Conservation (phyloP, 2,113 vertebrate genomes). For the Hypocryptadius cinnamomeus region DNA sequence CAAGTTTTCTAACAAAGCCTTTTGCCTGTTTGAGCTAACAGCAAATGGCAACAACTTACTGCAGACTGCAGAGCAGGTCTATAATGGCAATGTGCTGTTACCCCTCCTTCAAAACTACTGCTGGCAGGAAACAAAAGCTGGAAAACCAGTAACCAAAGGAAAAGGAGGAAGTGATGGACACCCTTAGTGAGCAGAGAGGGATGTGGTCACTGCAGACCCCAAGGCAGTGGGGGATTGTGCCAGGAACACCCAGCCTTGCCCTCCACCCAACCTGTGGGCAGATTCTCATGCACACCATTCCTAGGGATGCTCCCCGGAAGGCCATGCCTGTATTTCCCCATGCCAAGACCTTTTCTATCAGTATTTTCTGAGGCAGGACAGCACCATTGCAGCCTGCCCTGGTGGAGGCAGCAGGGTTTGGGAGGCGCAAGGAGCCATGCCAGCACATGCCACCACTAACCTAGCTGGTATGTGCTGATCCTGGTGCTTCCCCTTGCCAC, state of each 20-base stretch:
- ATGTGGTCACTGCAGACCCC: background rate
- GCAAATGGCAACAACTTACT: background rate
- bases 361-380: background rate
- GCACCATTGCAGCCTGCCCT: background rate
- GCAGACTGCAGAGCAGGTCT: background rate
- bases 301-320: background rate
- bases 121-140: background rate
- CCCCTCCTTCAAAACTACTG: background rate
- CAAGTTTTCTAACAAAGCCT: background rate
- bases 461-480: background rate
- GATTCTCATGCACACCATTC: rapidly evolving
- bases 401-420: no score
- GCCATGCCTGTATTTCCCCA: background rate
- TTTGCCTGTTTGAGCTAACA: background rate
- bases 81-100: rapidly evolving
- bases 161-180: background rate
- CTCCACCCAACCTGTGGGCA: rapidly evolving
- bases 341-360: background rate
- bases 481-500: background rate
- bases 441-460: background rate
- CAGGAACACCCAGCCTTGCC: background rate
- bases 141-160: background rate
- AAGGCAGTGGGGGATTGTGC: rapidly evolving
- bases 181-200: background rate
- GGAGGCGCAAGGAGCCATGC: background rate